Evolutionary conservation across 2,113 vertebrate genomes (phyloP).

Genomic region (Sebastes schlegelii): DNA sequence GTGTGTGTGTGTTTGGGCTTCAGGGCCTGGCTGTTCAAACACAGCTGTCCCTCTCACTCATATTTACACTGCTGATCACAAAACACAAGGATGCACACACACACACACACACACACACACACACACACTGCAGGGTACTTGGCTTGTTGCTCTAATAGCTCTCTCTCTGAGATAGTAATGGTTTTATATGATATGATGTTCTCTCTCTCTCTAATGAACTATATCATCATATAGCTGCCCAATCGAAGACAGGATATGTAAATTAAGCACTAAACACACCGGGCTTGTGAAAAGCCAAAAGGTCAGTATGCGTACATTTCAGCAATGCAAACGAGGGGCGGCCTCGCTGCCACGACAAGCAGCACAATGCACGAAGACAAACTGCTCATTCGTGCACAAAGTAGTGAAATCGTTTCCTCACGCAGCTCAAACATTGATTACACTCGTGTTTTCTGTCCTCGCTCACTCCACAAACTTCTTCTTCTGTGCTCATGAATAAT

Average conservation of each 20-base stretch:
- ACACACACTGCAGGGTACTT: constrained; percentile 7
- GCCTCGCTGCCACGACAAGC: too few species aligned
- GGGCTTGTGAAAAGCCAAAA: too few species aligned
- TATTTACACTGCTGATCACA: constrained; percentile 50
- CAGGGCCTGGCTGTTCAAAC: constrained; percentile 42
- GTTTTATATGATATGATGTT: neutral
- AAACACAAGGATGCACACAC: constrained; percentile 12
- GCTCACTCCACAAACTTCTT: neutral
- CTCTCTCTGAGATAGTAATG: constrained; percentile 9
- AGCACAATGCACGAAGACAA: neutral
- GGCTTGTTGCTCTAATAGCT: constrained; percentile 24
- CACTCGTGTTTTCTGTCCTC: neutral
- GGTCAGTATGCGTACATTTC: too few species aligned
- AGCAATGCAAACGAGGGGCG: too few species aligned
- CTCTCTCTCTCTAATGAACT: neutral
- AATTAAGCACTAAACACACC: too few species aligned
- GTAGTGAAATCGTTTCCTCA: neutral
- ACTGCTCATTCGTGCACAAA: neutral
- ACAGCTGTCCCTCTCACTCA: constrained; percentile 46
- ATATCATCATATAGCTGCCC: too few species aligned
- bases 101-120: constrained; percentile 10
- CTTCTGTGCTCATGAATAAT: neutral
- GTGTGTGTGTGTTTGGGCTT: constrained; percentile 8
- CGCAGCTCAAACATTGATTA: neutral
- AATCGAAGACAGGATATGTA: too few species aligned